Conservation (phyloP, 2,888 invertebrate species). For the Drosophila nr. perissopoda region DNA sequence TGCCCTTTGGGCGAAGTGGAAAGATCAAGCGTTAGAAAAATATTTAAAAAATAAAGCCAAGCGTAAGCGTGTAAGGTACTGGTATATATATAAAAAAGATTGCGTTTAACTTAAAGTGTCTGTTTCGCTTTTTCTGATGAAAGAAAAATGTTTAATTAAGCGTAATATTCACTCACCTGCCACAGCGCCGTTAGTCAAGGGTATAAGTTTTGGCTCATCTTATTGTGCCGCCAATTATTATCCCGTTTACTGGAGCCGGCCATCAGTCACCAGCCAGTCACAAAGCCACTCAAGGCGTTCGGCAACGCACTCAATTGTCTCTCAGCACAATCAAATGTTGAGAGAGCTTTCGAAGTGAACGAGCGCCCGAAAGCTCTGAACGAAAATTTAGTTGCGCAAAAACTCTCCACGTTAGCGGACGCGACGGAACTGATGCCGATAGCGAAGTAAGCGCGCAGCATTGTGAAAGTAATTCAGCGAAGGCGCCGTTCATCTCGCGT, state of each 20-base stretch:
- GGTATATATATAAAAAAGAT: neutral
- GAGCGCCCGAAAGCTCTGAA: conserved; percentile 55
- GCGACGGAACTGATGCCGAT: conserved; percentile 14
- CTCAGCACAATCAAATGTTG: conserved; percentile 16
- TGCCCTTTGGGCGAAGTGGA: conserved; percentile 38
- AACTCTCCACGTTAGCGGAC: conserved; percentile 70
- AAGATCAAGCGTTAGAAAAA: conserved; percentile 25
- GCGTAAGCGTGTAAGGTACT: neutral
- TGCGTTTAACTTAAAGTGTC: neutral
- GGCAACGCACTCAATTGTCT: conserved; percentile 39
- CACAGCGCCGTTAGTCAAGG: conserved; percentile 15
- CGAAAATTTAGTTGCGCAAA: conserved; percentile 70
- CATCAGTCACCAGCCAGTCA: conserved; percentile 1
- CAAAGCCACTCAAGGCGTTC: conserved; percentile 37
- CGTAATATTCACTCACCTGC: conserved; percentile 5
- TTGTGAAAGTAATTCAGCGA: conserved; percentile 33
- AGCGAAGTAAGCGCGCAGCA: conserved; percentile 37
- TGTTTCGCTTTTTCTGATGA: neutral
- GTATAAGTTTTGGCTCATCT: conserved; percentile 34
- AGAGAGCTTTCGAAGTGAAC: conserved; percentile 58
- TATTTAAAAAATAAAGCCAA: neutral
- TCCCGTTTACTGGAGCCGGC: conserved; percentile 28
- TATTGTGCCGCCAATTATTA: conserved; percentile 34
- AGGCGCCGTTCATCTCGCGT: conserved; percentile 63
- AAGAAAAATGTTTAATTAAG: conserved; percentile 11